phyloP scores from a whole-genome alignment of 1,140 invertebrate species.

The Bemisia tabaci region DNA sequence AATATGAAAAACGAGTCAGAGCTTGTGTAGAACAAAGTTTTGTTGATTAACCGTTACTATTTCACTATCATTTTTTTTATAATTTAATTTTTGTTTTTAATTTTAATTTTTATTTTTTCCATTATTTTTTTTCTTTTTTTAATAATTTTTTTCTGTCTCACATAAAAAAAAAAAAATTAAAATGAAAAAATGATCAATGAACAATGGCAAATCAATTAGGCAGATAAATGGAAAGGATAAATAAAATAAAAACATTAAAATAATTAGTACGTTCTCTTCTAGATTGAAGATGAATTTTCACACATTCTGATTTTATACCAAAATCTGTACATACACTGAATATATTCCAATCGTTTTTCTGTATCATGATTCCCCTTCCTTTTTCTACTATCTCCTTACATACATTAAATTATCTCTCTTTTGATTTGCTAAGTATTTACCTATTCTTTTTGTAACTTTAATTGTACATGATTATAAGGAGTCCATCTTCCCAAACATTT shows the following conservation, averaged over 20 bases:
- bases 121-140: not conserved
- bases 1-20: constrained; percentile 94
- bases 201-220: too few species aligned
- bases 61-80: not conserved
- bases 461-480: too few species aligned
- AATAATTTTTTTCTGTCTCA: not conserved
- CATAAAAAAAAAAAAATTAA: not conserved
- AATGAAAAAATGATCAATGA: not conserved
- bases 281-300: not conserved
- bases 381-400: too few species aligned
- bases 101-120: not conserved
- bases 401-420: too few species aligned
- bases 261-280: not conserved
- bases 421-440: too few species aligned
- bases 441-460: too few species aligned
- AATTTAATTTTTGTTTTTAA: not conserved
- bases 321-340: too few species aligned
- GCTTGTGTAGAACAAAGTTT: constrained; percentile 93
- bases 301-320: not conserved
- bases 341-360: too few species aligned
- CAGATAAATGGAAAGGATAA: too few species aligned
- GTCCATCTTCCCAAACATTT: too few species aligned
- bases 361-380: too few species aligned
- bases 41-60: constrained; percentile 52
- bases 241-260: not conserved